Conservation (phyloP, 2,888 invertebrate species). For the Brachylomia viminalis region DNA sequence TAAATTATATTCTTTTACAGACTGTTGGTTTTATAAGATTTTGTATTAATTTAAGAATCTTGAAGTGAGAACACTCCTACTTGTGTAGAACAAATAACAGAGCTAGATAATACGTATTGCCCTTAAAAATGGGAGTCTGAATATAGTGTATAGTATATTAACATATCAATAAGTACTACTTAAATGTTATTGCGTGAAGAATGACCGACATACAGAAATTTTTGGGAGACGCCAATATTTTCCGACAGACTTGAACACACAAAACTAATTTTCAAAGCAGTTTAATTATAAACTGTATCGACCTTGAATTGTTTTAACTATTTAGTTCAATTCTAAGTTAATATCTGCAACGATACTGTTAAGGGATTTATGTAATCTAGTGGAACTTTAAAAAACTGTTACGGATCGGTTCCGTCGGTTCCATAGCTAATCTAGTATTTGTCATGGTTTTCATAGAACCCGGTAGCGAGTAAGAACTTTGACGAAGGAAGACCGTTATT, state of each 20-base stretch:
- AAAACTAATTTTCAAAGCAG: slow-evolving; percentile 19
- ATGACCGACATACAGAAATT: slow-evolving; percentile 37
- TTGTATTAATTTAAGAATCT: background rate
- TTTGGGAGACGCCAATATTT: slow-evolving; percentile 48
- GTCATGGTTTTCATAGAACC: slow-evolving; percentile 52
- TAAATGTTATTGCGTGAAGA: background rate
- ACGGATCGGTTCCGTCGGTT: slow-evolving; percentile 37
- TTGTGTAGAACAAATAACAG: too few species aligned
- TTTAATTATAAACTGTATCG: slow-evolving; percentile 27
- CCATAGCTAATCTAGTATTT: slow-evolving; percentile 56
- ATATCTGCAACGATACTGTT: slow-evolving; percentile 37
- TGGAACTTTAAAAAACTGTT: slow-evolving; percentile 50
- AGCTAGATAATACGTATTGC: too few species aligned
- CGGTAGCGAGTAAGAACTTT: slow-evolving; percentile 31
- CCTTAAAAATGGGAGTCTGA: too few species aligned
- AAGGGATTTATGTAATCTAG: slow-evolving; percentile 39
- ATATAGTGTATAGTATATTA: too few species aligned
- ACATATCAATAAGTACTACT: too few species aligned
- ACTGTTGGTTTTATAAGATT: background rate
- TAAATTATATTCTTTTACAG: background rate
- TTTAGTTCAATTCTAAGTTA: slow-evolving; percentile 12
- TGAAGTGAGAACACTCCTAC: too few species aligned
- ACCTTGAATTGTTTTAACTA: slow-evolving; percentile 34
- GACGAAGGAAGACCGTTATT: slow-evolving; percentile 47
- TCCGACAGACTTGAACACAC: background rate